phyloP scores from a whole-genome alignment of 2,797 vertebrate genomes.

The Leuciscus waleckii region DNA sequence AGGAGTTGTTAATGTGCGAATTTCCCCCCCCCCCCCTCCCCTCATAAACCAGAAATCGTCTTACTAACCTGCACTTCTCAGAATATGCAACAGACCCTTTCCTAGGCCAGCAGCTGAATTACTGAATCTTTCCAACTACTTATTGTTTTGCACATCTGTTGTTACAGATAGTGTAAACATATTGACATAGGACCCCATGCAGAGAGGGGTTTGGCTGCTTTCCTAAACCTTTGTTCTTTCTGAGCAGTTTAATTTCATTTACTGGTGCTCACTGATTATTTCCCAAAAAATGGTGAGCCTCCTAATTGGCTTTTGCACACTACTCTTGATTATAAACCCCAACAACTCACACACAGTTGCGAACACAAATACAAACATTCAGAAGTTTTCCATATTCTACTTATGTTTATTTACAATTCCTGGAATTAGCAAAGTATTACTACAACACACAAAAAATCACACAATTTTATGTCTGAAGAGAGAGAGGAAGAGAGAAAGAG shows the following conservation, averaged over 20 bases:
- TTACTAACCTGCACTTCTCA: background rate
- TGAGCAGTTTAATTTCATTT: constrained; percentile 48
- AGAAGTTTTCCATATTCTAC: background rate
- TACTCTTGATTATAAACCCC: background rate
- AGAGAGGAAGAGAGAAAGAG: background rate
- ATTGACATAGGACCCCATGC: constrained; percentile 53
- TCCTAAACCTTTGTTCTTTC: constrained; percentile 48
- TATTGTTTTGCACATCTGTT: constrained; percentile 41
- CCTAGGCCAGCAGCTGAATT: background rate
- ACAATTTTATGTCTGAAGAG: background rate
- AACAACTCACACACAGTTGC: constrained; percentile 16
- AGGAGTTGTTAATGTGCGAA: too few relatives aligned
- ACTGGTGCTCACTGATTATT: constrained; percentile 62
- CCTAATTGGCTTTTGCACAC: constrained; percentile 50
- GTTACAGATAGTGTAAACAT: constrained; percentile 50
- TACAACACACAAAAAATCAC: background rate
- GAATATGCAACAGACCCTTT: background rate
- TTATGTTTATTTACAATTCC: background rate
- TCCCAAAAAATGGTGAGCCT: constrained; percentile 67
- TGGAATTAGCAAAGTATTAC: background rate
- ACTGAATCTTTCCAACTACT: background rate
- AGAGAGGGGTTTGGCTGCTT: constrained; percentile 45
- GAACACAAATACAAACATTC: background rate
- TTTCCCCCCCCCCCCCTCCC: too few relatives aligned
- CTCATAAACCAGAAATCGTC: background rate